Percentiles rank a stretch among this genome's conserved stretches.
Evolutionary conservation across 2,113 vertebrate genomes (phyloP).

Genomic region (Gallinago undulata): DNA sequence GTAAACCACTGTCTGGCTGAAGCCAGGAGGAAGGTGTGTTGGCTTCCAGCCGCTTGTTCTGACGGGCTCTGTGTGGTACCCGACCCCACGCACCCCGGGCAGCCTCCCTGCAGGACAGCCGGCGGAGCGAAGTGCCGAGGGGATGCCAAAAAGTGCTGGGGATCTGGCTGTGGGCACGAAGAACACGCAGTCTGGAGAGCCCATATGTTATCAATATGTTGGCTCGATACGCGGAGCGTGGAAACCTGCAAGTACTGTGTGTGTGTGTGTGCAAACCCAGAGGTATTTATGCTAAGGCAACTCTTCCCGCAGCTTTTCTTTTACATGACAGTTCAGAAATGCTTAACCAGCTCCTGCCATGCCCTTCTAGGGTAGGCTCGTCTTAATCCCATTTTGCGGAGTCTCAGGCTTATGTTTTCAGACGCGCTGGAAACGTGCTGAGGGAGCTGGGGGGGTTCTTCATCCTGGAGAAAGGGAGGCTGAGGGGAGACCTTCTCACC

Average conservation of each 20-base stretch:
- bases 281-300: background rate
- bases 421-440: background rate
- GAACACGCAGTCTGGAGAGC: background rate
- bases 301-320: background rate
- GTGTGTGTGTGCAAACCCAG: background rate
- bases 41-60: background rate
- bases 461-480: no score
- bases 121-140: rapidly evolving
- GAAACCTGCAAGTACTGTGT: background rate
- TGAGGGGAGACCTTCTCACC: no score
- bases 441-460: no score
- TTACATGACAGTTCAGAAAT: background rate
- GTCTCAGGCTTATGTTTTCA: background rate
- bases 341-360: background rate
- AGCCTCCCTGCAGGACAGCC: background rate
- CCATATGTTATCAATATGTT: background rate
- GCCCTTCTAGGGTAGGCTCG: background rate
- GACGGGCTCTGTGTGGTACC: background rate
- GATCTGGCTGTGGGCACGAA: background rate
- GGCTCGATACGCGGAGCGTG: background rate
- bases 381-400: slow-evolving; percentile 50
- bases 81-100: rapidly evolving
- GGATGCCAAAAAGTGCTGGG: background rate
- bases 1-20: background rate
- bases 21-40: background rate